Evolutionary conservation across 2,888 invertebrate species (phyloP).

Genomic region (Folsomia candida): DNA sequence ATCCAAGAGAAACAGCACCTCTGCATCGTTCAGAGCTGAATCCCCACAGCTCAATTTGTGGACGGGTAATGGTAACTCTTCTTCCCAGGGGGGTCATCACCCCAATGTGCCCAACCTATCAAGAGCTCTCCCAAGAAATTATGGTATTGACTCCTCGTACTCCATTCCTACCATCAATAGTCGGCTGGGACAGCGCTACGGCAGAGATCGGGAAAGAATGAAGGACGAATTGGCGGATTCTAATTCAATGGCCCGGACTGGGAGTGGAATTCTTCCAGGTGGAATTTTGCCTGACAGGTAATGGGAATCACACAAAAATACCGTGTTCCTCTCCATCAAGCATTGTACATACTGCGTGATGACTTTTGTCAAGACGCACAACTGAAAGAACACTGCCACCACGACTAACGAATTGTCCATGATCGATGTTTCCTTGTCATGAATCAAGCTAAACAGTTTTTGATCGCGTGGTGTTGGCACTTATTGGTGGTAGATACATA

Average conservation of each 20-base stretch:
- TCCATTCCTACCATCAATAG: constrained; percentile 1
- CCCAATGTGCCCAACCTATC: background rate
- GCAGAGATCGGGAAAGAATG: constrained; percentile 31
- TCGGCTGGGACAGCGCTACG: constrained; percentile 7
- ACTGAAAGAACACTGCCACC: too few relatives aligned
- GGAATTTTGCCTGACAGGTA: background rate
- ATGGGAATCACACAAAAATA: too few relatives aligned
- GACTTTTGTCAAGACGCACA: too few relatives aligned
- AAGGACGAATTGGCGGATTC: constrained; percentile 27
- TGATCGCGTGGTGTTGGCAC: background rate
- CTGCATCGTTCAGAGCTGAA: background rate
- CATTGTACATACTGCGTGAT: background rate
- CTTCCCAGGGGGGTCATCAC: background rate
- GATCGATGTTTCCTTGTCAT: background rate
- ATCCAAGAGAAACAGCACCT: background rate
- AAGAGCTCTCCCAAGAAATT: constrained; percentile 5
- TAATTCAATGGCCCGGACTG: background rate
- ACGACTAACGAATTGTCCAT: too few relatives aligned
- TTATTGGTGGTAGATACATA: background rate
- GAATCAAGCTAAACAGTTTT: background rate
- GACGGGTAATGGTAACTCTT: background rate
- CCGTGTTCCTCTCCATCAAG: background rate
- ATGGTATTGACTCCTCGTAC: background rate
- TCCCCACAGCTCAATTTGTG: background rate
- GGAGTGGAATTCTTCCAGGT: constrained; percentile 1